Percentiles rank a stretch among this genome's conserved stretches.
phyloP scores from a whole-genome alignment of 1,140 invertebrate genomes.

The Proales similis region DNA sequence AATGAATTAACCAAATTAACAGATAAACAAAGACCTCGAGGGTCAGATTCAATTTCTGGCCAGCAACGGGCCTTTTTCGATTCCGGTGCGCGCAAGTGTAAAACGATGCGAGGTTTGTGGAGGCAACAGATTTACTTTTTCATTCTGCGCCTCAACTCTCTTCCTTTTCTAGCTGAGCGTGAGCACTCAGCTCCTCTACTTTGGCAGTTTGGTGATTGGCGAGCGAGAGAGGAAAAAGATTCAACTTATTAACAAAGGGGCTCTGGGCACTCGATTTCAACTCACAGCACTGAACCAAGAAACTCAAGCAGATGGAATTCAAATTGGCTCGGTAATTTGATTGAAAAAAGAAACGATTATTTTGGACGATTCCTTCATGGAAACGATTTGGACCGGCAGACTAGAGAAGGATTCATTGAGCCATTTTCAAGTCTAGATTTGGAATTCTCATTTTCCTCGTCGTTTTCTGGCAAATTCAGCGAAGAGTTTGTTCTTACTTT shows the following conservation, averaged over 20 bases:
- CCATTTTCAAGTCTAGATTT: conserved; percentile 10
- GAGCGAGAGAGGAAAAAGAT: conserved; percentile 48
- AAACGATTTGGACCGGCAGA: conserved; percentile 6
- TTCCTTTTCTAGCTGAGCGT: conserved; percentile 44
- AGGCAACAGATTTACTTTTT: not conserved
- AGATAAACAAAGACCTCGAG: conserved; percentile 52
- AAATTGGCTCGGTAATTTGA: not conserved
- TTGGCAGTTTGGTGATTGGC: conserved; percentile 51
- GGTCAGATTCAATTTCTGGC: conserved; percentile 51
- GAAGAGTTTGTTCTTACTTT: conserved; percentile 30
- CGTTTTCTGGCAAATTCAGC: conserved; percentile 22
- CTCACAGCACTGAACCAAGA: not conserved
- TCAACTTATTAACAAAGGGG: conserved; percentile 49
- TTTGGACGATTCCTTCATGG: not conserved
- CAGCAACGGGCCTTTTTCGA: conserved; percentile 50
- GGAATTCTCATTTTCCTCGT: conserved; percentile 1
- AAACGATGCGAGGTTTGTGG: conserved; percentile 53
- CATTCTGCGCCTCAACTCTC: no score
- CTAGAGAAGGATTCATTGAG: conserved; percentile 11
- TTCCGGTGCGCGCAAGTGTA: conserved; percentile 50
- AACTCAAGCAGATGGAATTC: no score
- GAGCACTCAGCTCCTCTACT: conserved; percentile 44
- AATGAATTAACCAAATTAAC: conserved; percentile 2
- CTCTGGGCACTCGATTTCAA: conserved; percentile 49
- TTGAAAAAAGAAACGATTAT: not conserved